phyloP scores from a whole-genome alignment of 2,797 vertebrate genomes.

The Poecilia velifera region DNA sequence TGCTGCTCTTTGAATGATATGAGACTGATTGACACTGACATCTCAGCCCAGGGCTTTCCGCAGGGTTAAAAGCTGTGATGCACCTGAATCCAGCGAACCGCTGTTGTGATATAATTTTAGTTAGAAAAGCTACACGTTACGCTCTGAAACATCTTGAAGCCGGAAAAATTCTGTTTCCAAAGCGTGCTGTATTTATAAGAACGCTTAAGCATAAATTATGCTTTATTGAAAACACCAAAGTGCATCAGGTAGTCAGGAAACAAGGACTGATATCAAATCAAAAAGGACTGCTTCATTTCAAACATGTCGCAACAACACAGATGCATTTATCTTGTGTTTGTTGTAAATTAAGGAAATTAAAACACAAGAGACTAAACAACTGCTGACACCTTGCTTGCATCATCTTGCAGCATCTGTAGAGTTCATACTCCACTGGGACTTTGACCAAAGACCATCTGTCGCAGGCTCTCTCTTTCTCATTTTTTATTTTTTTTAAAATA shows the following conservation, averaged over 20 bases:
- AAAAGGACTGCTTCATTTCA: not conserved
- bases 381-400: conserved; percentile 49
- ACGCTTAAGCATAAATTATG: not conserved
- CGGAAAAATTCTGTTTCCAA: not conserved
- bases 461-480: conserved; percentile 1
- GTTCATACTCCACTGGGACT: conserved; percentile 47
- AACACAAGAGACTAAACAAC: conserved; percentile 27
- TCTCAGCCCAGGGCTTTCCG: conserved; percentile 50
- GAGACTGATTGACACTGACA: conserved; percentile 63
- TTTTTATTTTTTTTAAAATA: not conserved
- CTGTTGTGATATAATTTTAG: conserved; percentile 23
- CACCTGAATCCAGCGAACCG: conserved; percentile 35
- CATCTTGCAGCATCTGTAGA: conserved; percentile 57
- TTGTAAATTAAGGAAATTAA: conserved; percentile 29
- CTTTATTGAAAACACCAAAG: not conserved
- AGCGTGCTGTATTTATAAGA: not conserved
- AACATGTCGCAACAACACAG: not conserved
- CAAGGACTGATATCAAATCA: not conserved
- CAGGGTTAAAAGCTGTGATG: conserved; percentile 50
- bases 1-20: conserved; percentile 44
- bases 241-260: not conserved
- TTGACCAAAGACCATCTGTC: conserved; percentile 67
- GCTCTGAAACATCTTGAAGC: not conserved
- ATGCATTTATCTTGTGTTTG: conserved; percentile 1
- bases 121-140: conserved; percentile 3